A percentile compares a stretch with the other conserved stretches of the same genome.
Evolutionary conservation across 2,113 vertebrate genomes (phyloP).

Genomic region (Lophochroa leadbeateri): DNA sequence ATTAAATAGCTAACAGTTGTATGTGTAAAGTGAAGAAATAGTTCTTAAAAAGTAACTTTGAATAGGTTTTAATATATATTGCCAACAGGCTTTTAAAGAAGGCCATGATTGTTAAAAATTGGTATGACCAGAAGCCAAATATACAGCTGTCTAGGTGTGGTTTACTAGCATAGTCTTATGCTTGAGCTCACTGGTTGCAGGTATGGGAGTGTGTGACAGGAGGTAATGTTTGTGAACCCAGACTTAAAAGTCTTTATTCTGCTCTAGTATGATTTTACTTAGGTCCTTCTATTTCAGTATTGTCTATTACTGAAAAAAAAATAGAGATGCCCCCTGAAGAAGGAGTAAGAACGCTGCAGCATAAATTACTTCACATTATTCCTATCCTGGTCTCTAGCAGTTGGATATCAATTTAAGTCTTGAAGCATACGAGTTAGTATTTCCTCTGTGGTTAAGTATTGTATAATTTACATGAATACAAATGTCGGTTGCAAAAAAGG

Average conservation of each 20-base stretch:
- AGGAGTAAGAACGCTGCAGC: background rate
- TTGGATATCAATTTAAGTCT: background rate
- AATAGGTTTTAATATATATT: background rate
- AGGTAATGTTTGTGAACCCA: background rate
- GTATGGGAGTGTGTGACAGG: background rate
- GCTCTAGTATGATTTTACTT: background rate
- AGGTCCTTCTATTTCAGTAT: background rate
- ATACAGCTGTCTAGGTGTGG: background rate
- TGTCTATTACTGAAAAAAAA: background rate
- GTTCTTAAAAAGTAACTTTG: background rate
- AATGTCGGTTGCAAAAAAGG: background rate
- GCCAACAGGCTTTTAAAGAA: background rate
- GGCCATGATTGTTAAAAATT: background rate
- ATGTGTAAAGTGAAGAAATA: background rate
- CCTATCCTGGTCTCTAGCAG: background rate
- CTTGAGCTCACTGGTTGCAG: background rate
- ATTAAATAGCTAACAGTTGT: background rate
- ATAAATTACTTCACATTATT: background rate
- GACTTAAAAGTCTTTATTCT: background rate
- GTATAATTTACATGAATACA: background rate
- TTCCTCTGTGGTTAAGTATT: background rate
- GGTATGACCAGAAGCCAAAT: background rate
- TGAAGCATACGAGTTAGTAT: background rate
- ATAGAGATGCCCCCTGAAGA: background rate
- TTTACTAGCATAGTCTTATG: background rate